Evolutionary conservation across 1,140 invertebrate genomes (phyloP).

Genomic region (Cyrtorhinus lividipennis): DNA sequence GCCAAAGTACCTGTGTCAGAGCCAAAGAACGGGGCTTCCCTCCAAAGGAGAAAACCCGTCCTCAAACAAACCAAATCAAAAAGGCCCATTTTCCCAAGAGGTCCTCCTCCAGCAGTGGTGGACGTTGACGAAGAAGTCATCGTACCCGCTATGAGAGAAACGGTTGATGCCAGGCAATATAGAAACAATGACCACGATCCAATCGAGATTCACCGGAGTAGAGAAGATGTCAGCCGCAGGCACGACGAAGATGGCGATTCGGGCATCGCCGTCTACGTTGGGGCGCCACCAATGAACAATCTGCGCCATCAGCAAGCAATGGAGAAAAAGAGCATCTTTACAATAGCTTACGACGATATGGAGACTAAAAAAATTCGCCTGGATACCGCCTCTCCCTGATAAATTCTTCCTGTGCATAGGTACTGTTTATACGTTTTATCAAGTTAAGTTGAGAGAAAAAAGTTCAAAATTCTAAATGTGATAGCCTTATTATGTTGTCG

Average conservation of each 20-base stretch:
- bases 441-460: neutral
- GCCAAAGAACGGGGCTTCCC: conserved; percentile 7
- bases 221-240: neutral
- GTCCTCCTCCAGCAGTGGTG: neutral
- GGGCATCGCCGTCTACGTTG: conserved; percentile 48
- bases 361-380: conserved; percentile 41
- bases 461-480: neutral
- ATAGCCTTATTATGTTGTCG: neutral
- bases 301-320: conserved; percentile 52
- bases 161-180: neutral
- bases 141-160: neutral
- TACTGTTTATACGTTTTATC: neutral
- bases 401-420: neutral
- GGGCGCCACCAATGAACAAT: conserved; percentile 13
- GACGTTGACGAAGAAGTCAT: neutral
- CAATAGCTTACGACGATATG: conserved; percentile 80
- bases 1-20: conserved; percentile 22
- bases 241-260: conserved; percentile 43
- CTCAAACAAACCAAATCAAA: conserved; percentile 25
- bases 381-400: conserved; percentile 20
- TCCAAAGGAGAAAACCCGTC: conserved; percentile 26
- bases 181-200: neutral
- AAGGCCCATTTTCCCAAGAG: neutral
- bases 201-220: neutral
- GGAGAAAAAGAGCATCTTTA: conserved; percentile 86